phyloP scores from a whole-genome alignment of 1,140 invertebrate species.

The Fopius arisanus region DNA sequence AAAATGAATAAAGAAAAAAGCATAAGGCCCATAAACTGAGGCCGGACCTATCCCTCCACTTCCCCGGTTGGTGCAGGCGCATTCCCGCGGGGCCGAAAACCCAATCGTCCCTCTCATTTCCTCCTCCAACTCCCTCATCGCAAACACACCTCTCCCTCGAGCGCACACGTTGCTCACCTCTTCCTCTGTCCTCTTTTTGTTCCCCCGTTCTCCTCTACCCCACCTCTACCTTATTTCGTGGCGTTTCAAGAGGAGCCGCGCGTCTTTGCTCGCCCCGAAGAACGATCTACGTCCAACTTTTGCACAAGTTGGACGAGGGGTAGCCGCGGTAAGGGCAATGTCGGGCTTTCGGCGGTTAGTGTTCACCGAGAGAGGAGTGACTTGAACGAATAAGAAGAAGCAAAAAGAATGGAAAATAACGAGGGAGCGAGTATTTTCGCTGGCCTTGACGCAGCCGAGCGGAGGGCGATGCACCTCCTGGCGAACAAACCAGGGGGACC shows the following conservation, averaged over 20 bases:
- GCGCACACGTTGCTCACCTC: not conserved
- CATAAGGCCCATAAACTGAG: constrained; percentile 31
- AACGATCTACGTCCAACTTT: constrained; percentile 16
- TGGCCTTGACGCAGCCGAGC: constrained; percentile 63
- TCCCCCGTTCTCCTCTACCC: not conserved
- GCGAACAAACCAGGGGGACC: constrained; percentile 58
- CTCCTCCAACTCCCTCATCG: constrained; percentile 20
- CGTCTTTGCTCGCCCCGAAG: constrained; percentile 12
- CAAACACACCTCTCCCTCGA: not conserved
- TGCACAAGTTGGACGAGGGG: constrained; percentile 5
- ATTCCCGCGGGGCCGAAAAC: constrained; percentile 42
- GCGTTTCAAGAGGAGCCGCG: constrained; percentile 15
- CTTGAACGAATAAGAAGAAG: constrained; percentile 22
- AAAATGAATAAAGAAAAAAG: not conserved
- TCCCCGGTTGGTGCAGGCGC: constrained; percentile 28
- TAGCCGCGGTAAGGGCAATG: not conserved
- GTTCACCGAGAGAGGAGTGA: constrained; percentile 44
- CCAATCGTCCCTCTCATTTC: constrained; percentile 22
- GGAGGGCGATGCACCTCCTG: constrained; percentile 64
- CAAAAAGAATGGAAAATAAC: constrained; percentile 31
- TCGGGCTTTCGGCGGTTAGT: constrained; percentile 58
- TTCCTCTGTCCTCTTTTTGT: constrained; percentile 13
- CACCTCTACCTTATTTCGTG: constrained; percentile 10
- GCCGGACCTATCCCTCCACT: constrained; percentile 40
- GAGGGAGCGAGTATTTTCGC: constrained; percentile 62